Conservation (phyloP, 2,888 invertebrate species). For the Taphrorychus bicolor region DNA sequence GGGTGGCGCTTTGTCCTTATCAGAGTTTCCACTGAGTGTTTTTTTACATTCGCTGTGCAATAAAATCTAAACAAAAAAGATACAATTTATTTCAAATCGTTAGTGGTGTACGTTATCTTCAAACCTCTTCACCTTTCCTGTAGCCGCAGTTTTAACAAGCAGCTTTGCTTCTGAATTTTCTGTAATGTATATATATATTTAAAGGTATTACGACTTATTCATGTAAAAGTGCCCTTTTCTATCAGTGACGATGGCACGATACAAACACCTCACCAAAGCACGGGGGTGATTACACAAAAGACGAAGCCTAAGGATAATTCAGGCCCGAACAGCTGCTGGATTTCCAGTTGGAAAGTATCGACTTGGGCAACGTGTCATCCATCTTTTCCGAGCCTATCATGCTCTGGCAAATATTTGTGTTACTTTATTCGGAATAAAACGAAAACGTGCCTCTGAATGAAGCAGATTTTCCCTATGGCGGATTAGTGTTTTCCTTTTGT, state of each 20-base stretch:
- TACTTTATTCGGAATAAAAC: constrained; percentile 31
- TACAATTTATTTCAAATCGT: too few species aligned
- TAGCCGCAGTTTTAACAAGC: too few species aligned
- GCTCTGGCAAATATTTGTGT: constrained; percentile 33
- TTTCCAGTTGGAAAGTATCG: constrained; percentile 49
- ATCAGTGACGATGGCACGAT: not conserved
- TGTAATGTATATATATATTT: too few species aligned
- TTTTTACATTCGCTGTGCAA: too few species aligned
- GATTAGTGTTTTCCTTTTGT: constrained; percentile 16
- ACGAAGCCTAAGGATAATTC: constrained; percentile 31
- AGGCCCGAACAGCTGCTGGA: constrained; percentile 50
- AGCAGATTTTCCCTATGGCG: constrained; percentile 3
- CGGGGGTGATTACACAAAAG: constrained; percentile 15
- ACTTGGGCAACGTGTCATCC: constrained; percentile 38
- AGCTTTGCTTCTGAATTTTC: too few species aligned
- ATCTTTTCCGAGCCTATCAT: constrained; percentile 35
- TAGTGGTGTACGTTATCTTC: too few species aligned
- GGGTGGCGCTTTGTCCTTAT: too few species aligned
- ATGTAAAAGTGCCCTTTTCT: not conserved
- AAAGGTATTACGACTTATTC: too few species aligned
- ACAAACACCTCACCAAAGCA: constrained; percentile 24
- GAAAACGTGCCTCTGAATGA: constrained; percentile 24
- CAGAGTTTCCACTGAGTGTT: too few species aligned
- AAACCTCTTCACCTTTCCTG: too few species aligned
- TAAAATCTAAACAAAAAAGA: too few species aligned